Percentiles rank a stretch among this genome's conserved stretches.
phyloP scores from a whole-genome alignment of 2,888 invertebrate species.

The Mythimna impura region DNA sequence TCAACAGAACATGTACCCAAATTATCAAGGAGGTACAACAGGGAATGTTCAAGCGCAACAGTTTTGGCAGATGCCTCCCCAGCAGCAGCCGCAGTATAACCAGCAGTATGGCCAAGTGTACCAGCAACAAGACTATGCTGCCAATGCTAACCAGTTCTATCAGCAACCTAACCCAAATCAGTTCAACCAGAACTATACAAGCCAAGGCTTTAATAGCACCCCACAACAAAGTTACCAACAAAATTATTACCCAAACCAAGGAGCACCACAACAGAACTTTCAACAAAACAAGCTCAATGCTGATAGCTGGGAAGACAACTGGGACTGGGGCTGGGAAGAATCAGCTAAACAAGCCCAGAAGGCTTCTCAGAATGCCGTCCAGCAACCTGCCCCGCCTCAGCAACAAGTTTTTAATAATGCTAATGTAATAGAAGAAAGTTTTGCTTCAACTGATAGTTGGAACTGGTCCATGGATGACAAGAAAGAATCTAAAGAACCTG shows the following conservation, averaged over 20 bases:
- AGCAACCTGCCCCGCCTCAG: conserved; percentile 61
- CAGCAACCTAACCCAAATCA: conserved; percentile 71
- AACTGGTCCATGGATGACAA: conserved; percentile 91
- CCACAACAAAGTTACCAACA: conserved; percentile 78
- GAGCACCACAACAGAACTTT: conserved; percentile 72
- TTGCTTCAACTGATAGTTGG: conserved; percentile 90
- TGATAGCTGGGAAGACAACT: conserved; percentile 86
- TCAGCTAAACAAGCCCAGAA: conserved; percentile 82
- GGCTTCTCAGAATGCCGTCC: conserved; percentile 62
- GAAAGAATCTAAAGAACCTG: conserved; percentile 70
- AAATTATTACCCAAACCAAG: conserved; percentile 79
- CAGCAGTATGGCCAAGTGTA: conserved; percentile 86
- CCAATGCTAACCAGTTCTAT: conserved; percentile 81
- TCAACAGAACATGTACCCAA: conserved; percentile 81
- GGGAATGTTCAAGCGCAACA: conserved; percentile 69
- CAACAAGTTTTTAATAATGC: conserved; percentile 80
- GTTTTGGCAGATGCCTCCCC: conserved; percentile 79
- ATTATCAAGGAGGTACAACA: conserved; percentile 73
- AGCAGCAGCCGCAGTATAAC: conserved; percentile 76
- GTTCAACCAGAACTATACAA: conserved; percentile 79
- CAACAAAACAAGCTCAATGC: conserved; percentile 72
- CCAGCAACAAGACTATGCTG: conserved; percentile 78
- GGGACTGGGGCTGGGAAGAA: conserved; percentile 92
- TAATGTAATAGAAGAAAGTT: conserved; percentile 90
- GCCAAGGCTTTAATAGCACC: conserved; percentile 72